A percentile compares a stretch with the other conserved stretches of the same genome.
These are phyloP conservation scores for Cepaea hortensis DNA, from an alignment of 2,888 invertebrate species.

Conservation along the genomic window DNA sequence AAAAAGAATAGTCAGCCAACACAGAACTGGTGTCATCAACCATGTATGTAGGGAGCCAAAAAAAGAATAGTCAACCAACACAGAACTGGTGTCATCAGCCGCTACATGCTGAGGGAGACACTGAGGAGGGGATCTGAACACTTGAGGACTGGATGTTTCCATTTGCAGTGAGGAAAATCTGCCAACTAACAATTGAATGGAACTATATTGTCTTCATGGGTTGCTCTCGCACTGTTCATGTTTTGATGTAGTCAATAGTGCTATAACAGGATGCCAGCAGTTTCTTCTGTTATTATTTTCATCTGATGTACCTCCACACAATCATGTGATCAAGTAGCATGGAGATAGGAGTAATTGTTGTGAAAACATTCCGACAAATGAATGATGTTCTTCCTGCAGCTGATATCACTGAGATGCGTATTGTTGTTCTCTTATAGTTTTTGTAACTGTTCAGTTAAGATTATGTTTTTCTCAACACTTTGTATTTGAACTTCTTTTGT, in stretches of 20 bases:
- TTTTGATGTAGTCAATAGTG: background rate
- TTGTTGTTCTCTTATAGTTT: constrained; percentile 11
- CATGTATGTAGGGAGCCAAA: no score
- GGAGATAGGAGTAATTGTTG: background rate
- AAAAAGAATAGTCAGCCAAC: no score
- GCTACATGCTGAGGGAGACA: no score
- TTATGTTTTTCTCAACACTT: background rate
- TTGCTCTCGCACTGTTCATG: background rate
- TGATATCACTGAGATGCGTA: background rate
- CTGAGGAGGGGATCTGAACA: no score
- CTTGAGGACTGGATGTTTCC: no score
- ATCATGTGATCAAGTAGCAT: background rate
- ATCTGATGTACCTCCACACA: background rate
- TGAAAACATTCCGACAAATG: constrained; percentile 34
- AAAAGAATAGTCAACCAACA: no score
- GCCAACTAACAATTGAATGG: no score
- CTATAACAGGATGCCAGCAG: background rate
- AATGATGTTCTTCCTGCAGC: constrained; percentile 2
- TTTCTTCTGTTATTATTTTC: constrained; percentile 4
- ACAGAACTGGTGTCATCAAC: no score
- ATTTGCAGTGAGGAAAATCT: no score
- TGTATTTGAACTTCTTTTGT: background rate
- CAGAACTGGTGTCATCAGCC: no score
- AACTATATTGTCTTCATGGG: background rate
- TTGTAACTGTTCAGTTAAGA: no score